Base-by-base conservation (phyloP, 2,113 vertebrate species). In the Lepus timidus region DNA sequence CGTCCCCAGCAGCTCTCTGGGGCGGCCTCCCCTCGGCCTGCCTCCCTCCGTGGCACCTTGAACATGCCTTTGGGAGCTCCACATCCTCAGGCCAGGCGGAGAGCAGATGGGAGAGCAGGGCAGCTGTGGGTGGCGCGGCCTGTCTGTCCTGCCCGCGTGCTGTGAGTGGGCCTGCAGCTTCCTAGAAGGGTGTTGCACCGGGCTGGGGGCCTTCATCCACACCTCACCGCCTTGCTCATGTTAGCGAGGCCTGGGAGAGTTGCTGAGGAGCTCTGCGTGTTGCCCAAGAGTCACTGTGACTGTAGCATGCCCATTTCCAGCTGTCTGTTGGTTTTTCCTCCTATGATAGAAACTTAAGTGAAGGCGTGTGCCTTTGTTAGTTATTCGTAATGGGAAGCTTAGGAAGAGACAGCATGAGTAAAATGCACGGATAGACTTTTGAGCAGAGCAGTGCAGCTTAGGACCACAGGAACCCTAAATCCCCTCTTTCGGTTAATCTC, bases 371-470 rank as follows among this genome's bases (percentile, higher is more conserved):
- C n/a, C 92, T 96, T 49, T 19, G 12, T 87, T 70, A 87, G 44
- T 33, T 92, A 75, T 49, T 64, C 62, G 36, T 25, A n/a, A 62
- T 94, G 65, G 83, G 55, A 95, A 88, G 27, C 68, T 75, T 55
- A 79, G 36, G 65, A 58, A 67, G 67, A 89, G 16, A 79, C 94
- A 44, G 91, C 36, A 76, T 80, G 84, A 65, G 29, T 67, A 61
- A 95, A 88, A 84, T 75, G 23, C 90, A 65, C n/a, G 74, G 51
- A 27, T 88, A 68, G 9, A 27, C 88, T 89, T 92, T 90, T 94
- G 64, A 82, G 55, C 49, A n/a, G 39, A 90, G 12, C n/a, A 29
- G 6, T 71, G 14, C 49, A 73, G 31, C 33, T 85, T 87, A 55
- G 76, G 39, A 80, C 29, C 58, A 33, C n/a, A 68, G 36, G 58